Conservation (phyloP, 1,140 invertebrate genomes). For the Archegozetes longisetosus region DNA sequence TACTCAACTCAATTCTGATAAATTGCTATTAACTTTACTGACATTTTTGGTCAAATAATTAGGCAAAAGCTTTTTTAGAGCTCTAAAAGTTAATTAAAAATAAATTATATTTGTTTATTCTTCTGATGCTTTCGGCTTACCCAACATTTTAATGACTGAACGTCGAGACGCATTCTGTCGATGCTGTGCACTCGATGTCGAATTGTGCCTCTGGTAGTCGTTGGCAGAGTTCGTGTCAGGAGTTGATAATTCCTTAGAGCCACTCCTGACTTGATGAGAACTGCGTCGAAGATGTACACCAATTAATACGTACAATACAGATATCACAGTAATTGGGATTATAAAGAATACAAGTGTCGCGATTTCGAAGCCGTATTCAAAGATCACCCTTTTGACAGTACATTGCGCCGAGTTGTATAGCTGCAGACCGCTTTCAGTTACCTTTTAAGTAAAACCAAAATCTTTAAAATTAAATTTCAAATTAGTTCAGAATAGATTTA, state of each 20-base stretch:
- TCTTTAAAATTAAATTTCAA: background rate
- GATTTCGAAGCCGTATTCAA: constrained; percentile 55
- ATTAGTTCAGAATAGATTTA: no score
- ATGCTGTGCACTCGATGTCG: constrained; percentile 10
- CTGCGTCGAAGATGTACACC: constrained; percentile 51
- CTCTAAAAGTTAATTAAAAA: no score
- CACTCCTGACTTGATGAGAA: background rate
- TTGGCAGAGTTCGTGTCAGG: constrained; percentile 2
- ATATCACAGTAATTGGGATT: constrained; percentile 67
- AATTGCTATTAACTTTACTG: no score
- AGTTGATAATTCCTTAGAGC: background rate
- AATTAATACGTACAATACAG: constrained; percentile 58
- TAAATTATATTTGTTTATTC: no score
- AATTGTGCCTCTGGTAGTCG: constrained; percentile 18
- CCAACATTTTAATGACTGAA: constrained; percentile 23
- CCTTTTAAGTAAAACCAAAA: background rate
- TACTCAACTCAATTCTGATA: no score
- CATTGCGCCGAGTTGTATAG: background rate
- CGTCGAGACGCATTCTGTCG: constrained; percentile 17
- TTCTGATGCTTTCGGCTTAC: constrained; percentile 11
- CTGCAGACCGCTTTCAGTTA: background rate
- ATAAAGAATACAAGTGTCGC: constrained; percentile 70
- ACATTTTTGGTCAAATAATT: no score
- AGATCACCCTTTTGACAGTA: constrained; percentile 1
- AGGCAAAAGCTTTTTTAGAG: no score